Evolutionary conservation across 2,888 invertebrate species (phyloP).

Genomic region (Nomada lathburiana): DNA sequence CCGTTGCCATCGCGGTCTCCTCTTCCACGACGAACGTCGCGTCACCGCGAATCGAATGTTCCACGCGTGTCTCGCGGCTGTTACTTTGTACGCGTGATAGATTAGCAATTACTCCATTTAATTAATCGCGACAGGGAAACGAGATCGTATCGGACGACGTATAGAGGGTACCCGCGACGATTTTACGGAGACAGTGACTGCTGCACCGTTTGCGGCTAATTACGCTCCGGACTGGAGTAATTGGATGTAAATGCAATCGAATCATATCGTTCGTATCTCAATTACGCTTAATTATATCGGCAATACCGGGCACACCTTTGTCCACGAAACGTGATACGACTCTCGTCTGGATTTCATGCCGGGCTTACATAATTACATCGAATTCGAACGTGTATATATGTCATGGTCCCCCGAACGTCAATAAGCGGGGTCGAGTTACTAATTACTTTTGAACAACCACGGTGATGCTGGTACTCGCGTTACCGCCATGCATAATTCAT

Average conservation of each 20-base stretch:
- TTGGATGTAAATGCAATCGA: slow-evolving; percentile 48
- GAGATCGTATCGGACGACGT: slow-evolving; percentile 30
- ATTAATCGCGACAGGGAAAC: slow-evolving; percentile 48
- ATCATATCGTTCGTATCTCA: slow-evolving; percentile 47
- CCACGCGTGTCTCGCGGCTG: background rate
- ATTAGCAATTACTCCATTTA: slow-evolving; percentile 45
- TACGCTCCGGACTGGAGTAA: slow-evolving; percentile 39
- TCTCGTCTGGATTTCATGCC: slow-evolving; percentile 9
- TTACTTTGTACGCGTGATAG: slow-evolving; percentile 40
- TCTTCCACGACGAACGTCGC: background rate
- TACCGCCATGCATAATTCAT: background rate
- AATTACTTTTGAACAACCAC: slow-evolving; percentile 28
- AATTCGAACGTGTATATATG: background rate
- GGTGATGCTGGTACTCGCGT: slow-evolving; percentile 10
- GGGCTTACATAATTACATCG: slow-evolving; percentile 27
- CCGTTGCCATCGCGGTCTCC: background rate
- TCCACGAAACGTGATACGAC: slow-evolving; percentile 31
- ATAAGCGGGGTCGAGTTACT: slow-evolving; percentile 9
- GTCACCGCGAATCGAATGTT: background rate
- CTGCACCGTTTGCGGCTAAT: slow-evolving; percentile 56
- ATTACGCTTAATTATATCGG: slow-evolving; percentile 49
- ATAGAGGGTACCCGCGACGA: slow-evolving; percentile 29
- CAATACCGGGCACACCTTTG: slow-evolving; percentile 6
- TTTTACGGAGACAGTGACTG: slow-evolving; percentile 42
- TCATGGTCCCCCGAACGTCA: background rate